Percentiles rank a stretch among this genome's conserved stretches.
phyloP scores from a whole-genome alignment of 2,888 invertebrate genomes.

The Macaria liturata region DNA sequence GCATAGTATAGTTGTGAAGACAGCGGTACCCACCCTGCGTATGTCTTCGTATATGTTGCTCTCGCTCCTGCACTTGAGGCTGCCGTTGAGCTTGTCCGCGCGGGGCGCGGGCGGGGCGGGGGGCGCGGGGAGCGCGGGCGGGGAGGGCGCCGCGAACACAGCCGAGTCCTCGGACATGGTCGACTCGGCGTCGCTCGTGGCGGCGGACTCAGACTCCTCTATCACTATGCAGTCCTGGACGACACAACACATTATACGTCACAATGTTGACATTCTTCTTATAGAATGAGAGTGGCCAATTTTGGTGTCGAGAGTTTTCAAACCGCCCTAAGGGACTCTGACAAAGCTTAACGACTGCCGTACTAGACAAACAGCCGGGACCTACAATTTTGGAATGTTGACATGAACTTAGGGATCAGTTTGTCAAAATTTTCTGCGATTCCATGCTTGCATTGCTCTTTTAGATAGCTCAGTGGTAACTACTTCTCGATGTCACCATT shows the following conservation, averaged over 20 bases:
- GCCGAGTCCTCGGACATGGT: slow-evolving; percentile 51
- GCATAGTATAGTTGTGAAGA: not conserved
- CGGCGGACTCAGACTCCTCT: slow-evolving; percentile 40
- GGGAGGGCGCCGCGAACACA: slow-evolving; percentile 47
- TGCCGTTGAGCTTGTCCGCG: slow-evolving; percentile 20
- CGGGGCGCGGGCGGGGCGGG: slow-evolving; percentile 7
- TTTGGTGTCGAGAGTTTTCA: too few species aligned
- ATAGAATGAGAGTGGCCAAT: too few species aligned
- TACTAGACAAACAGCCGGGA: too few species aligned
- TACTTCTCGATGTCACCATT: too few species aligned
- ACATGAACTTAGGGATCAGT: too few species aligned
- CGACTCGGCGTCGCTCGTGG: slow-evolving; percentile 51
- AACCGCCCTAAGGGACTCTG: too few species aligned
- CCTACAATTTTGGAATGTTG: too few species aligned
- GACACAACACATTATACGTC: not conserved
- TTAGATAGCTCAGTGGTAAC: too few species aligned
- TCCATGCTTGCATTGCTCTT: too few species aligned
- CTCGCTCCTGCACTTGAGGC: slow-evolving; percentile 65
- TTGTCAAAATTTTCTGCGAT: too few species aligned
- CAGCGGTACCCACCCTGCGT: slow-evolving; percentile 49
- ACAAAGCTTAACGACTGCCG: too few species aligned
- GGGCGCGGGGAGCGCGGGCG: slow-evolving; percentile 32
- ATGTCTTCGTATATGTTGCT: slow-evolving; percentile 55
- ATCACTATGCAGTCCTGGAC: slow-evolving; percentile 59
- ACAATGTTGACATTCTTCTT: too few species aligned